Evolutionary conservation across 2,888 invertebrate species (phyloP).

Genomic region (Stenichneumon culpator): DNA sequence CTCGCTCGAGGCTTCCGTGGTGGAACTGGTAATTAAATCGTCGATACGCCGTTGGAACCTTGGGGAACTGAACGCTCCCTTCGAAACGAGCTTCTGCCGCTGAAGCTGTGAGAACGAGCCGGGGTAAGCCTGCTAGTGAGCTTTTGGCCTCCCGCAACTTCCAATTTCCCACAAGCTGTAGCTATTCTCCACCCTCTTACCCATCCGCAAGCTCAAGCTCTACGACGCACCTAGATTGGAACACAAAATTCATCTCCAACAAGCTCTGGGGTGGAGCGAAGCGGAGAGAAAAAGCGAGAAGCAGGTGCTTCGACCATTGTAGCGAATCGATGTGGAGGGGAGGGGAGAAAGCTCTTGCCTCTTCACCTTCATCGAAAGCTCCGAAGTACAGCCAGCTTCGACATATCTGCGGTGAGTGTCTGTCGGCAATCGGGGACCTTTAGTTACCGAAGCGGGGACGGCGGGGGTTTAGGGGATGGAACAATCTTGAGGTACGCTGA

Average conservation of each 20-base stretch:
- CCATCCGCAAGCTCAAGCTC: neutral
- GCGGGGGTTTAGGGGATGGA: neutral
- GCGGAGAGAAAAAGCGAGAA: neutral
- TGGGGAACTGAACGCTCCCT: constrained; percentile 22
- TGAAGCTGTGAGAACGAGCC: constrained; percentile 14
- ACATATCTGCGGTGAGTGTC: neutral
- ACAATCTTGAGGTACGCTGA: neutral
- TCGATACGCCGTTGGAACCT: constrained; percentile 55
- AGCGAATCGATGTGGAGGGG: neutral
- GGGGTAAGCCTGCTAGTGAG: constrained; percentile 25
- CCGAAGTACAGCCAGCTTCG: neutral
- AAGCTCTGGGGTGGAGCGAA: neutral
- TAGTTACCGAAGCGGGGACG: neutral
- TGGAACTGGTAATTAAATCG: constrained; percentile 67
- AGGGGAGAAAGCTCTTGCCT: neutral
- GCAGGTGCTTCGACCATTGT: constrained; percentile 15
- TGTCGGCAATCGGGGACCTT: neutral
- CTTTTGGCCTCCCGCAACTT: constrained; percentile 27
- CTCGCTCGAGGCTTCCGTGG: neutral
- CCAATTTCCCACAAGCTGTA: constrained; percentile 53
- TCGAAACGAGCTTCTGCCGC: constrained; percentile 33
- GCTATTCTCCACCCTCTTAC: neutral
- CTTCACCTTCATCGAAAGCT: neutral
- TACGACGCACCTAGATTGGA: neutral
- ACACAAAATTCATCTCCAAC: constrained; percentile 11